These are phyloP conservation scores for Thysanoteuthis rhombus DNA, from an alignment of 2,888 invertebrate genomes.

Conservation along the genomic window DNA sequence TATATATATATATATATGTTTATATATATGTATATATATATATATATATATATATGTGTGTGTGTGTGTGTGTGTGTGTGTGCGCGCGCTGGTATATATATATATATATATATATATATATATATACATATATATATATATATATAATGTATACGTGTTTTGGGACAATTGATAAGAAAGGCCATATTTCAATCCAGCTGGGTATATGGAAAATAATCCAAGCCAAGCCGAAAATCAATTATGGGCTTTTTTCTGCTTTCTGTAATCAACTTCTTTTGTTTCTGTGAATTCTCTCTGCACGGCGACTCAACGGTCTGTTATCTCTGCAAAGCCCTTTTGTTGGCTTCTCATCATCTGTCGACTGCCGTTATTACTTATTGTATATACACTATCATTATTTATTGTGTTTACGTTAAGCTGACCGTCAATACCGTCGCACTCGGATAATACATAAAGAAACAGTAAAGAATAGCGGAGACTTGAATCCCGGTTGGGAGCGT, in stretches of 20 bases:
- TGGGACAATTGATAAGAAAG: neutral
- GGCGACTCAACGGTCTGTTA: constrained; percentile 12
- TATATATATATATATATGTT: neutral
- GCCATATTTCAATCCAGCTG: neutral
- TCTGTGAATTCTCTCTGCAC: neutral
- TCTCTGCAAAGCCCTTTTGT: neutral
- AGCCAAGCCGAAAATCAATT: neutral
- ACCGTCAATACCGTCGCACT: neutral
- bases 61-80: too few relatives aligned
- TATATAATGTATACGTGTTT: neutral
- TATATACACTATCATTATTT: neutral
- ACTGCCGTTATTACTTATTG: neutral
- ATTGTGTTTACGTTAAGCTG: neutral
- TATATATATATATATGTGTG: too few relatives aligned
- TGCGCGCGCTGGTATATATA: neutral
- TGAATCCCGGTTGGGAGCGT: neutral
- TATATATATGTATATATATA: too few relatives aligned
- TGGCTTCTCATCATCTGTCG: neutral
- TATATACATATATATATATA: neutral
- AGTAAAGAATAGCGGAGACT: neutral
- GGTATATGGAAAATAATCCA: neutral
- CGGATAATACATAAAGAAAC: neutral
- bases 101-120: neutral
- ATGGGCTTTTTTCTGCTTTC: neutral
- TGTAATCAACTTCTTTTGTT: neutral